Base-by-base conservation (phyloP, 2,113 vertebrate genomes). In the Naja naja region DNA sequence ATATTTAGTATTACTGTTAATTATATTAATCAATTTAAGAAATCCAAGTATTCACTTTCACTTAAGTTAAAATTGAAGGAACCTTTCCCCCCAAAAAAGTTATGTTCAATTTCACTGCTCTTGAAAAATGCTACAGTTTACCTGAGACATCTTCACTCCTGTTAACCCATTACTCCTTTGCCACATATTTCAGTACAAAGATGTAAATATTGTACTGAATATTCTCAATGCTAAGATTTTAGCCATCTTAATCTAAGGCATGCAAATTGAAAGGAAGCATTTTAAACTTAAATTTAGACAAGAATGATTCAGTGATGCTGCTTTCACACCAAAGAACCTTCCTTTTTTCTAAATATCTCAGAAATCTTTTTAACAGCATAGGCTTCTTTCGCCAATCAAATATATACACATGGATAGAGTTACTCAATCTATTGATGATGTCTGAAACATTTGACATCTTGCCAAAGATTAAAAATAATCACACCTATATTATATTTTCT, bases 221-320 rank as follows among this genome's bases (percentile, higher is more conserved):
- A 69, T 18, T 88, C 12, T 88, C 47, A 88, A 64, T 27, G 45
- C 23, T 34, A 52, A 20, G 43, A 14, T 74, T 90, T 90, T 49
- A 90, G 53, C 39, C 53, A 55, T 87, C 43, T 23, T 56, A 87
- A 64, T 64, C 45, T 52, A 34, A 45, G 27, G 3, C 30, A 92
- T n/a, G 10, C 22, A 88, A 20, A 74, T 23, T 53, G 47, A 92
- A 92, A 88, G 47, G 5, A 69, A 92, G 54, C 3, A 30, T 88
- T 39, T 87, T 64, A 87, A 27, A 64, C 43, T 92, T 69, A 88
- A 92, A 92, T 88, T 92, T 43, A 92, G 58, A 88, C 14, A 25
- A 69, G n/a, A 88, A 58, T 5, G 12, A 88, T 92, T 69, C 56
- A 88, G 25, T 16, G 14, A 69, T 69, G 25, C 27, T 34, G 55